phyloP scores from a whole-genome alignment of 2,888 invertebrate genomes.

The Drosophila neotestacea region DNA sequence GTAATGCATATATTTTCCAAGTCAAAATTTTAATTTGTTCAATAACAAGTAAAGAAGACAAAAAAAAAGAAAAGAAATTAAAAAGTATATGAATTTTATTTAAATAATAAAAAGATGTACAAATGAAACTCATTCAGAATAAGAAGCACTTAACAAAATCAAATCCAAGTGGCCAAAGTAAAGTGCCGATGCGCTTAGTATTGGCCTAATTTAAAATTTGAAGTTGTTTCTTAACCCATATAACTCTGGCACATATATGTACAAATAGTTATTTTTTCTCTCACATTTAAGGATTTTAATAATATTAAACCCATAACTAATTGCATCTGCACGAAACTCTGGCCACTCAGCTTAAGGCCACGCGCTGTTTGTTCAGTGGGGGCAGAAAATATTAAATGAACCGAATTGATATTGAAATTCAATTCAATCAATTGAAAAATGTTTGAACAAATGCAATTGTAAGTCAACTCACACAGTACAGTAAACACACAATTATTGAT shows the following conservation, averaged over 20 bases:
- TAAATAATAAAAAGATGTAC: constrained; percentile 38
- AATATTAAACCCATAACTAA: constrained; percentile 34
- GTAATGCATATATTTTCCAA: constrained; percentile 86
- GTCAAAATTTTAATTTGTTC: constrained; percentile 5
- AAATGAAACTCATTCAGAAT: constrained; percentile 78
- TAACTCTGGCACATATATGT: neutral
- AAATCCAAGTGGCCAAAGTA: constrained; percentile 54
- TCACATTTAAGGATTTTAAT: neutral
- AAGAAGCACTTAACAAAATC: constrained; percentile 54
- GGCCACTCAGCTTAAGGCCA: constrained; percentile 67
- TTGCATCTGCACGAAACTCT: constrained; percentile 53
- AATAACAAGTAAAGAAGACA: constrained; percentile 14
- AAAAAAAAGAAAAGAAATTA: constrained; percentile 12
- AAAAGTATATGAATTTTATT: constrained; percentile 4
- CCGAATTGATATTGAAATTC: constrained; percentile 3
- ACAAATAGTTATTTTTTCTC: neutral
- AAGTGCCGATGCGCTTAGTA: constrained; percentile 53
- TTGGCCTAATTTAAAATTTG: constrained; percentile 17
- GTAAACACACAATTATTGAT: constrained; percentile 20
- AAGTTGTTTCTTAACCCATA: neutral
- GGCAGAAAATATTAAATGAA: constrained; percentile 63
- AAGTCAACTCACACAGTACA: constrained; percentile 49
- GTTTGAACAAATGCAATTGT: constrained; percentile 52
- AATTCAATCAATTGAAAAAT: constrained; percentile 19
- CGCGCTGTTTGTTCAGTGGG: constrained; percentile 78